phyloP scores from a whole-genome alignment of 2,888 invertebrate species.

The Allophyes oxyacanthae region DNA sequence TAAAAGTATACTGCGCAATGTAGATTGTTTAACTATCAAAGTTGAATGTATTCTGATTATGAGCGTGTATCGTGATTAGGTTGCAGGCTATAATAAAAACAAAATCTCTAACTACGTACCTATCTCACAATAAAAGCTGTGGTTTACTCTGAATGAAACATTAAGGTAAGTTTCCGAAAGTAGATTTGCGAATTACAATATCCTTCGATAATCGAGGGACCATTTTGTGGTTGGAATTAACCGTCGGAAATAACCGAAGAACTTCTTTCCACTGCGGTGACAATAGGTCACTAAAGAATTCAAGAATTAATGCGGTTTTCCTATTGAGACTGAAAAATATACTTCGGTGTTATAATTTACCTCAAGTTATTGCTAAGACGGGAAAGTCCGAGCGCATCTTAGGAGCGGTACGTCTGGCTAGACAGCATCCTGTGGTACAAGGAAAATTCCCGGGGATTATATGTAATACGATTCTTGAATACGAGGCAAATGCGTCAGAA shows the following conservation, averaged over 20 bases:
- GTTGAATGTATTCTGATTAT: too few relatives aligned
- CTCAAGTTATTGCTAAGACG: constrained; percentile 7
- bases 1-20: too few relatives aligned
- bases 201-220: not conserved
- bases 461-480: too few relatives aligned
- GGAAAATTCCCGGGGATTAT: constrained; percentile 11
- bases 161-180: constrained; percentile 10
- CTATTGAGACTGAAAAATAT: constrained; percentile 11
- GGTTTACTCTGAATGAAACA: not conserved
- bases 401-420: not conserved
- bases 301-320: constrained; percentile 33
- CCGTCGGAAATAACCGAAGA: constrained; percentile 3
- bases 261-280: not conserved
- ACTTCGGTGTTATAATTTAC: constrained; percentile 8
- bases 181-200: not conserved
- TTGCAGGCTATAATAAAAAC: too few relatives aligned
- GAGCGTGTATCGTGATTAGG: too few relatives aligned
- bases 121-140: too few relatives aligned
- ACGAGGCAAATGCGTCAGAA: too few relatives aligned
- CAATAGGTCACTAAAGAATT: not conserved
- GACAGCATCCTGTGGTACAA: not conserved
- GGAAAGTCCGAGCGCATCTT: constrained; percentile 20
- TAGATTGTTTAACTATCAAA: too few relatives aligned
- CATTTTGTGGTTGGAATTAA: constrained; percentile 18
- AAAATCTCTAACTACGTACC: too few relatives aligned